Conservation (phyloP, 2,797 vertebrate genomes). For the Micromesistius poutassou region DNA sequence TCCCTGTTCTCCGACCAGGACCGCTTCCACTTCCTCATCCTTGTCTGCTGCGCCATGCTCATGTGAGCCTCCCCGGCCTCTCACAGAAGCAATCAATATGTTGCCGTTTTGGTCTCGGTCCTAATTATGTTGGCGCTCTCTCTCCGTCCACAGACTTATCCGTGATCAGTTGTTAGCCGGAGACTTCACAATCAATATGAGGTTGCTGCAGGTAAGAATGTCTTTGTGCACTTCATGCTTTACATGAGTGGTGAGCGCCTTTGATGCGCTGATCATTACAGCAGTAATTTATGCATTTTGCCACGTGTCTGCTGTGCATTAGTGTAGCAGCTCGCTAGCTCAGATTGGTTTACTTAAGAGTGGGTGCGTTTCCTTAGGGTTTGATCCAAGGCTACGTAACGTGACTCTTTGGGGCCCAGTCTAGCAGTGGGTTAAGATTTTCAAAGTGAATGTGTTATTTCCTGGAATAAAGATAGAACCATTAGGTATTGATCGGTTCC, state of each 20-base stretch:
- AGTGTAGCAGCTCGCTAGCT: too few relatives aligned
- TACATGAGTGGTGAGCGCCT: background rate
- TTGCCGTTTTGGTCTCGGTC: background rate
- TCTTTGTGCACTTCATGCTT: background rate
- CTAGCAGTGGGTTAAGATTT: too few relatives aligned
- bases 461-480: background rate
- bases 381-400: too few relatives aligned
- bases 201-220: slow-evolving; percentile 86
- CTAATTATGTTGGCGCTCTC: background rate
- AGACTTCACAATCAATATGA: slow-evolving; percentile 96
- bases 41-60: slow-evolving; percentile 96
- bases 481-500: background rate
- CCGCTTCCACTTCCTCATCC: slow-evolving; percentile 93
- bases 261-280: too few relatives aligned
- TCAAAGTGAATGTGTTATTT: too few relatives aligned
- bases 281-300: too few relatives aligned
- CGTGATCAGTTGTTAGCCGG: slow-evolving; percentile 87
- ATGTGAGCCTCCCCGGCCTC: slow-evolving; percentile 64
- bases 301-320: too few relatives aligned
- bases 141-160: slow-evolving; percentile 80
- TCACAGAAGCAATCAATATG: background rate
- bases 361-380: too few relatives aligned
- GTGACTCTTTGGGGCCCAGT: too few relatives aligned
- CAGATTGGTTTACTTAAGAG: too few relatives aligned
- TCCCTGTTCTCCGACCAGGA: slow-evolving; percentile 89